Percentiles rank a stretch among this genome's conserved stretches.
Conservation (phyloP, 2,888 invertebrate genomes). For the Druceiella hillmani region DNA sequence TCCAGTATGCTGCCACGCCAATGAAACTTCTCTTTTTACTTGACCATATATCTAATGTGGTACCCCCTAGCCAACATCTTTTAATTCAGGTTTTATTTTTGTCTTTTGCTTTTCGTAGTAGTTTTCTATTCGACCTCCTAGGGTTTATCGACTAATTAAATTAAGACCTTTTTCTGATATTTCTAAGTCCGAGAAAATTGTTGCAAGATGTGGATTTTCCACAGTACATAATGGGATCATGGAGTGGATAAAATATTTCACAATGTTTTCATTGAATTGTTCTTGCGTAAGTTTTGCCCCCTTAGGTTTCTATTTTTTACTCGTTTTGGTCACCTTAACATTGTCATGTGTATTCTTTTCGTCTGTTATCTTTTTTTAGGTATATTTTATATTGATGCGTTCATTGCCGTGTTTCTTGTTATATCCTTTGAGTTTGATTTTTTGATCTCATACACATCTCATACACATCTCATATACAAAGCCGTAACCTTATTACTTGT, state of each 20-base stretch:
- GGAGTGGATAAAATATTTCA: slow-evolving; percentile 18
- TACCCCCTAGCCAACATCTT: too few relatives aligned
- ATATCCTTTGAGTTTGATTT: slow-evolving; percentile 17
- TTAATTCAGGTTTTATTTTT: too few relatives aligned
- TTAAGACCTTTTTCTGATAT: slow-evolving; percentile 17
- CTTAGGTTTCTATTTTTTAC: slow-evolving; percentile 7
- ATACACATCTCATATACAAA: slow-evolving; percentile 12
- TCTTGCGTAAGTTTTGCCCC: too few relatives aligned
- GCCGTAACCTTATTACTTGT: slow-evolving; percentile 13
- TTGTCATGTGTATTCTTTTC: slow-evolving; percentile 7
- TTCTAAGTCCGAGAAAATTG: slow-evolving; percentile 17
- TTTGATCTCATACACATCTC: slow-evolving; percentile 4
- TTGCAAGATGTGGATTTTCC: slow-evolving; percentile 17
- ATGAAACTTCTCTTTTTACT: slow-evolving; percentile 20
- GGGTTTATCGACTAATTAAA: slow-evolving; percentile 14
- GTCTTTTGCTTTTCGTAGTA: slow-evolving; percentile 14
- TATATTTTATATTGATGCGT: slow-evolving; percentile 14
- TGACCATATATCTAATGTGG: slow-evolving; percentile 20
- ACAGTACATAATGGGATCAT: too few relatives aligned
- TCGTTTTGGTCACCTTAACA: slow-evolving; percentile 4
- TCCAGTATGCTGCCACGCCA: slow-evolving; percentile 21
- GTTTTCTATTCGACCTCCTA: slow-evolving; percentile 15
- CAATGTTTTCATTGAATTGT: slow-evolving; percentile 15
- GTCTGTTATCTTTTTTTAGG: slow-evolving; percentile 14
- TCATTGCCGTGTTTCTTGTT: slow-evolving; percentile 16